These are phyloP conservation scores for Natator depressus DNA, from an alignment of 2,113 vertebrate genomes.

Conservation along the genomic window DNA sequence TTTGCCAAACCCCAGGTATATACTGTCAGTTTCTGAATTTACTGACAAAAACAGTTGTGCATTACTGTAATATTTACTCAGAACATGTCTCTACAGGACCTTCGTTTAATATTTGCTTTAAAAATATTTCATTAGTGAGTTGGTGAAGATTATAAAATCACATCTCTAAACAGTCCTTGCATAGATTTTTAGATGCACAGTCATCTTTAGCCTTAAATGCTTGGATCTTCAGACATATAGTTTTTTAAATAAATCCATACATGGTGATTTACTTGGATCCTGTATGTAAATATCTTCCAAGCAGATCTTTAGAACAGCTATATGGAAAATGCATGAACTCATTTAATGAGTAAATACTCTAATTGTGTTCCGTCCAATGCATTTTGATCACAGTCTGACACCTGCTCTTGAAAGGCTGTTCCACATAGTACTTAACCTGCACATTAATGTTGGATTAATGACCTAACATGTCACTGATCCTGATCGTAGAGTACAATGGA, in stretches of 20 bases:
- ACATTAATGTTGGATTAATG: background rate
- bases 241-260: background rate
- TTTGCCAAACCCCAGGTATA: too few species aligned
- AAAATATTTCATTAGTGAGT: too few species aligned
- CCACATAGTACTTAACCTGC: rapidly evolving
- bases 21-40: too few species aligned
- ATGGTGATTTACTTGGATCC: background rate
- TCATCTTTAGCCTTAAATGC: too few species aligned
- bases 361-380: background rate
- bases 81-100: too few species aligned
- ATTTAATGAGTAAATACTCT: background rate
- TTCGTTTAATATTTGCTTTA: too few species aligned
- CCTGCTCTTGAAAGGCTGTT: background rate
- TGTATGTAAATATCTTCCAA: background rate
- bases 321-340: background rate
- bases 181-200: too few species aligned
- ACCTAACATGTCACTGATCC: rapidly evolving
- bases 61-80: too few species aligned
- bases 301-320: background rate
- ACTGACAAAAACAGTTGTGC: too few species aligned
- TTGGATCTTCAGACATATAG: too few species aligned
- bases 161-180: too few species aligned
- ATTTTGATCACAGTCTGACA: background rate
- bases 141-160: too few species aligned
- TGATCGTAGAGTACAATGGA: background rate